Base-by-base conservation (phyloP, 2,888 invertebrate species). In the Melanostoma mellinum region DNA sequence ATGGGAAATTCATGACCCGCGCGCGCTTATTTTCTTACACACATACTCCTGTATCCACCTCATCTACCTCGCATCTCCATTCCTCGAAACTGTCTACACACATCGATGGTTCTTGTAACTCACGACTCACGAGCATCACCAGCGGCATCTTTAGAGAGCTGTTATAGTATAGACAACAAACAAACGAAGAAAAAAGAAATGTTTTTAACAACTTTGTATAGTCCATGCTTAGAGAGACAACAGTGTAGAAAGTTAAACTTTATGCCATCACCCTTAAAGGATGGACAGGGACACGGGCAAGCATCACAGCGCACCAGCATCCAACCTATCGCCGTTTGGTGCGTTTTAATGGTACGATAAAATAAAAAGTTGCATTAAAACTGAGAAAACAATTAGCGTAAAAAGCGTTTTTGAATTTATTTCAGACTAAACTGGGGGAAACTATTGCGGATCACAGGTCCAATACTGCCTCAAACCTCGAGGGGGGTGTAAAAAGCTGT, bases 1-100 rank as follows among this genome's bases (percentile, higher is more conserved):
- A 90, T 89, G 91, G 89, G 88, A 88, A 90, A 90, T 90, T 90
- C 91, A 90, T 90, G 91, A 89, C 90, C 90, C 90, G 80, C 85
- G 75, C 85, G 61, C 80, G 85, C 85, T 63, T 80, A 80, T 79
- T 80, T 85, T 75, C 80, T 79, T 74, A 65, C 72, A 58, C 58
- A 65, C 69, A 53, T 52, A 58, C 60, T 35, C 60, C 20, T 4
- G 6, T 30, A 40, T 40, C 52, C 8, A 3, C n/a, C 3, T 6
- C 6, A 33, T n/a, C n/a, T n/a, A n/a, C n/a, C n/a, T n/a, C n/a
- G n/a, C n/a, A n/a, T 8, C 10, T 55, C 56, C 46, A 10, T 3
- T n/a, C 56, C 58, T 35, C 33, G 58, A 42, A 48, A 55, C 58
- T 77, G 58, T 67, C 67, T 79, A 65, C 84, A 84, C 84, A 79